Evolutionary conservation across 2,113 vertebrate genomes (phyloP), one percentile per base, ranked within the genome.

Genomic region (Syrmaticus mikado): DNA sequence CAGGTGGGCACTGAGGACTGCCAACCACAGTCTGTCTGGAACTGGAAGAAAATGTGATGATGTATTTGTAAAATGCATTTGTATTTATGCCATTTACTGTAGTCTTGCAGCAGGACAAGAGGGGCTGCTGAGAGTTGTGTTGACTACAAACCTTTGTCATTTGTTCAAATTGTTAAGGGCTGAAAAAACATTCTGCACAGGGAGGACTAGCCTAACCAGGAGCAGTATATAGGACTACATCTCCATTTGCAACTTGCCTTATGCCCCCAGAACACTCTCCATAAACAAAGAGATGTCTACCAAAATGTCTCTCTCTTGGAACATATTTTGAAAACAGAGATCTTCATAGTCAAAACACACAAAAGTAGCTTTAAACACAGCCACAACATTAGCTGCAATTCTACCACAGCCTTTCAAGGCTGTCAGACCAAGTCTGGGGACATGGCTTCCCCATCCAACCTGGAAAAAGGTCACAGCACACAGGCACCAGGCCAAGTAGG

Each of bases 261-360:
- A 40, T n/a, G n/a, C 25, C 34, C 22, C 76, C n/a, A 78, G 24
- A 89, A 85, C 30, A 67, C 8, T 41, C 50, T 11, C 41, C 21
- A 66, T 28, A 86, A 90, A 74, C 40, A 82, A 75, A 17, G 45
- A 74, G 38, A 32, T 36, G 48, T 78, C 68, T 81, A 81, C 27
- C 48, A 82, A 90, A 85, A 89, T 1, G 11, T 76, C n/a, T 58
- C 8, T 14, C 25, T 83, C n/a, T 32, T 91, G 43, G 61, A 92
- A 83, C 8, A 4, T 17, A 21, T 22, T 82, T 77, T 30, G 78
- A 81, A 92, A 91, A 32, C 55, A 88, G 43, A 67, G 38, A 60
- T 19, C 70, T 65, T 64, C 38, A 16, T 21, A 97, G 93, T 88
- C 96, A 95, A 94, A 94, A 88, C 50, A 94, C 9, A 61, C 20